phyloP scores from a whole-genome alignment of 2,113 vertebrate species.

The Corvus moneduloides region DNA sequence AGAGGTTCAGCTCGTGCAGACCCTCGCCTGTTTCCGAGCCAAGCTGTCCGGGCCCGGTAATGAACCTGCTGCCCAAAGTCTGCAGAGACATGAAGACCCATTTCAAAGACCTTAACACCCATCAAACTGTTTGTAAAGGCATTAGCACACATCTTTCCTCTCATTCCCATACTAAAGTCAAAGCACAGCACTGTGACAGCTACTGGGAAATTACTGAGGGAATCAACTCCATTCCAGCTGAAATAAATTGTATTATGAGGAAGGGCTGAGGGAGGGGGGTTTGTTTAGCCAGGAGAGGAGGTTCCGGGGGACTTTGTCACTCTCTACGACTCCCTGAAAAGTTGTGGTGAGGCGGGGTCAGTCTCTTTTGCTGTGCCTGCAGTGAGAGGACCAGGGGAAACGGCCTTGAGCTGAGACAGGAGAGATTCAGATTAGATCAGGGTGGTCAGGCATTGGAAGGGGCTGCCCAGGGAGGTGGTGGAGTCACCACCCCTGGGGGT shows the following conservation, averaged over 20 bases:
- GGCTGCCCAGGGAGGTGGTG: neutral
- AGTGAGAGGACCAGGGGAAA: neutral
- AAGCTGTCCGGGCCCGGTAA: neutral
- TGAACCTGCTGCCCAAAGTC: neutral
- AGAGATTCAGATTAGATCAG: neutral
- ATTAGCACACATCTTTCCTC: neutral
- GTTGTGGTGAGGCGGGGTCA: neutral
- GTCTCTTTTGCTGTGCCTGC: neutral
- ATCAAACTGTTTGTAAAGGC: neutral
- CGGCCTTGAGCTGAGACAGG: neutral
- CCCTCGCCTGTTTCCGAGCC: neutral
- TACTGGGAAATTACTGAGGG: neutral
- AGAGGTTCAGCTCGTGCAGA: neutral
- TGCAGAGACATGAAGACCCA: neutral
- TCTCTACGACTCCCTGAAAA: too few species aligned
- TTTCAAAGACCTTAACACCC: neutral
- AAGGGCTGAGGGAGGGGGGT: neutral
- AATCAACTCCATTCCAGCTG: neutral
- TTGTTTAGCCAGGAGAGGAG: neutral
- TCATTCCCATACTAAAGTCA: neutral
- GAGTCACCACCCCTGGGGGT: neutral
- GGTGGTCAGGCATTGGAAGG: neutral
- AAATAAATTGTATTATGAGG: neutral
- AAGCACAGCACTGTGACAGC: neutral
- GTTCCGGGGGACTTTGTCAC: neutral